Evolutionary conservation across 2,113 vertebrate species (phyloP).

Genomic region (Mugil cephalus): DNA sequence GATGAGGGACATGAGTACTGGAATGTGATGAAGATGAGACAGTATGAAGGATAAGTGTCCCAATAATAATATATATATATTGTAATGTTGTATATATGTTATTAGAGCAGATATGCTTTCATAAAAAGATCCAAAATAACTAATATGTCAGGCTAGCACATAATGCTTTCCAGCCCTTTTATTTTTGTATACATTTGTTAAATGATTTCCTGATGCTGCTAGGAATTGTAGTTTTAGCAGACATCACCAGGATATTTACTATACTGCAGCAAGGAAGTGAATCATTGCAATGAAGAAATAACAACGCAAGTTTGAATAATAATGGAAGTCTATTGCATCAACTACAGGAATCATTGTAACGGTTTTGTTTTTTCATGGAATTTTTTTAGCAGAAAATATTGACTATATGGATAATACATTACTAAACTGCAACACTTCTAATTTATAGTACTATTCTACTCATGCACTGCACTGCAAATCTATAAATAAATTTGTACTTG

Average conservation of each 20-base stretch:
- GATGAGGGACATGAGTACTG: constrained; percentile 2
- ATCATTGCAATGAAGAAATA: neutral
- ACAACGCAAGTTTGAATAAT: neutral
- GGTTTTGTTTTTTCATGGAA: neutral
- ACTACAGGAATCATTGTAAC: neutral
- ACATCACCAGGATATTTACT: too few species aligned
- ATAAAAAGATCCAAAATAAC: neutral
- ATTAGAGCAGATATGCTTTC: too few species aligned
- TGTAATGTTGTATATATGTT: too few species aligned
- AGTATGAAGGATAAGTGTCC: neutral
- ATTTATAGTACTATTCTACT: neutral
- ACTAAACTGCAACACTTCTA: neutral
- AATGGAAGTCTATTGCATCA: neutral
- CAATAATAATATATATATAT: too few species aligned
- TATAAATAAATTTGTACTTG: constrained; percentile 66
- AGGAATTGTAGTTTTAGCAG: neutral
- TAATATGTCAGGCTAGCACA: too few species aligned
- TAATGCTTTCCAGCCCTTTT: too few species aligned
- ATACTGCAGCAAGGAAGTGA: neutral
- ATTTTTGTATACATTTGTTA: too few species aligned
- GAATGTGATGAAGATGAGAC: neutral
- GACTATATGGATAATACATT: neutral
- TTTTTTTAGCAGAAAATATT: neutral
- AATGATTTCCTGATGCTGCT: neutral
- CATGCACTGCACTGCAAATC: neutral